These are phyloP conservation scores for Bradypus variegatus DNA, from an alignment of 2,797 vertebrate genomes.

Conservation along the genomic window DNA sequence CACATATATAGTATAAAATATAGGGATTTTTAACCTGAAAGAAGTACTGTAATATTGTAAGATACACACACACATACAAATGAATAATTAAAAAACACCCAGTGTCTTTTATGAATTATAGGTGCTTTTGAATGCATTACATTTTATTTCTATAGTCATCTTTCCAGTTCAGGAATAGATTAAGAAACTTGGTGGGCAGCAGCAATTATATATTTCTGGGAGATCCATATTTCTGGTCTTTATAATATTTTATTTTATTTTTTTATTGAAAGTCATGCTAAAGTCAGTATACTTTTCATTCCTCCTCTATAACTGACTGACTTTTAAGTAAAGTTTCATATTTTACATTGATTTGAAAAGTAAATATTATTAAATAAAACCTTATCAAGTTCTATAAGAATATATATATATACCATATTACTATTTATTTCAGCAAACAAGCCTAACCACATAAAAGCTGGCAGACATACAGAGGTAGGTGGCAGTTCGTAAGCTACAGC, in stretches of 20 bases:
- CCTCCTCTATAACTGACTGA: conserved; percentile 3
- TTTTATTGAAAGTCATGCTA: conserved; percentile 5
- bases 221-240: neutral
- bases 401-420: neutral
- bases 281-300: conserved; percentile 20
- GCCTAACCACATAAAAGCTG: neutral
- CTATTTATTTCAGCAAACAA: conserved; percentile 45
- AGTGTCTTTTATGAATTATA: conserved; percentile 15
- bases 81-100: conserved; percentile 5
- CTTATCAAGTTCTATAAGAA: conserved; percentile 45
- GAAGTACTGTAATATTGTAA: conserved; percentile 23
- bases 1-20: conserved; percentile 45
- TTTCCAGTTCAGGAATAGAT: neutral
- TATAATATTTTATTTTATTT: conserved; percentile 27
- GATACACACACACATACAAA: conserved; percentile 22
- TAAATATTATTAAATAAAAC: conserved; percentile 51
- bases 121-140: conserved; percentile 26
- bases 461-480: neutral
- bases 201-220: neutral
- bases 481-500: neutral
- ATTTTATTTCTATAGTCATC: neutral
- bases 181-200: neutral
- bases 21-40: conserved; percentile 48
- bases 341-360: conserved; percentile 49
- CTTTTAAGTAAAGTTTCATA: conserved; percentile 48